Percentiles rank a stretch among this genome's conserved stretches.
Conservation (phyloP, 1,140 invertebrate species). For the Chlorops oryzae region DNA sequence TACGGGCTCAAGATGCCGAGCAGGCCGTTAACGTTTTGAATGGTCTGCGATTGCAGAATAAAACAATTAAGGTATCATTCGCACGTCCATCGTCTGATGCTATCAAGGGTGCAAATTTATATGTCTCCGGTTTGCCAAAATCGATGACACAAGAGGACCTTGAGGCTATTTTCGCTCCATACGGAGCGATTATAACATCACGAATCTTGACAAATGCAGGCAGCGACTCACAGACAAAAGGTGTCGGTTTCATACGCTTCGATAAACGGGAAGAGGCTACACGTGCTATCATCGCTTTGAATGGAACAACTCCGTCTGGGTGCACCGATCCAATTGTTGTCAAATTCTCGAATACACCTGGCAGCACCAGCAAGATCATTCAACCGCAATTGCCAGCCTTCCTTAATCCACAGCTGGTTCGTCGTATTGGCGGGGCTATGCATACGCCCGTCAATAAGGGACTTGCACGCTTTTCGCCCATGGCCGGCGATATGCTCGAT, state of each 20-base stretch:
- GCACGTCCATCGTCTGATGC: conserved; percentile 80
- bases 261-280: conserved; percentile 59
- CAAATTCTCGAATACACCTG: conserved; percentile 58
- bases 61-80: conserved; percentile 87
- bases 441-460: conserved; percentile 82
- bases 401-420: conserved; percentile 54
- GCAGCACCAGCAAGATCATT: conserved; percentile 52
- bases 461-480: conserved; percentile 78
- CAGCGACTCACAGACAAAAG: conserved; percentile 51
- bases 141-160: conserved; percentile 78
- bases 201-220: conserved; percentile 71
- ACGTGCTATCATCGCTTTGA: conserved; percentile 55
- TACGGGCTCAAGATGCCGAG: conserved; percentile 72
- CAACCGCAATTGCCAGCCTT: conserved; percentile 48
- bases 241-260: conserved; percentile 59
- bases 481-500: conserved; percentile 70
- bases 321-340: conserved; percentile 57
- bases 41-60: conserved; percentile 78
- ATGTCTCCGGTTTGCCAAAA: conserved; percentile 81
- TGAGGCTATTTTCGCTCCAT: conserved; percentile 73
- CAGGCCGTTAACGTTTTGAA: conserved; percentile 86
- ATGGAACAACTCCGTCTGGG: conserved; percentile 55
- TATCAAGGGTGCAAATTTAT: conserved; percentile 85
- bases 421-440: conserved; percentile 64
- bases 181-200: conserved; percentile 79